Conservation (phyloP, 2,797 vertebrate genomes). For the Trachops cirrhosus region DNA sequence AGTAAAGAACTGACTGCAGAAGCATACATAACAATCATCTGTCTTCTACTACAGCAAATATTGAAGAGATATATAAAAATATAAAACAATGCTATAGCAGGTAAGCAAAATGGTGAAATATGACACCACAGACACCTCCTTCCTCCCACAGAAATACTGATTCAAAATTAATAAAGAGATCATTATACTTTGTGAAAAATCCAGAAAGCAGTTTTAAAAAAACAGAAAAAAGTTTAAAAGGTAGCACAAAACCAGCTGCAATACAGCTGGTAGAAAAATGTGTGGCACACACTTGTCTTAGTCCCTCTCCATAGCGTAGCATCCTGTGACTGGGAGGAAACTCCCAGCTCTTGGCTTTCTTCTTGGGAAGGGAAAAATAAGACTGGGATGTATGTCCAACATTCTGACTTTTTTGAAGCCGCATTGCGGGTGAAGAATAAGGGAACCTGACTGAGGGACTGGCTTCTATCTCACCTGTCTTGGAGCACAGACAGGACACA, state of each 20-base stretch:
- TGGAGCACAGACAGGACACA: background rate
- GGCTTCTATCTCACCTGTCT: background rate
- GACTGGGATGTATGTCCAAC: fast-evolving
- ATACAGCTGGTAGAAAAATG: background rate
- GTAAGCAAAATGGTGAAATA: background rate
- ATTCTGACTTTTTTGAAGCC: background rate
- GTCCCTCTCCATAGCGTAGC: background rate
- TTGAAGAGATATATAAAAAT: background rate
- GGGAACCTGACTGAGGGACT: background rate
- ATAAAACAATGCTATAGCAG: background rate
- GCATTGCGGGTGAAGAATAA: background rate
- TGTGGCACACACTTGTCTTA: background rate
- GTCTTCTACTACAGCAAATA: background rate
- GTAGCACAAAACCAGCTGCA: background rate
- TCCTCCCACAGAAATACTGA: background rate
- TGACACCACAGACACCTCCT: background rate
- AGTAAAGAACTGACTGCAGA: background rate
- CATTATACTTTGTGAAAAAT: background rate
- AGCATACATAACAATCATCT: background rate
- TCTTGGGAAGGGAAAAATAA: background rate
- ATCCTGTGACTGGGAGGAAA: background rate
- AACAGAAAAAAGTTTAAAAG: background rate
- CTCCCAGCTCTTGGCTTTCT: background rate
- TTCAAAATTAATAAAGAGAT: background rate
- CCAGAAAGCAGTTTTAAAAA: background rate